Percentiles rank a stretch among this genome's conserved stretches.
Conservation (phyloP, 92 coral and sea anemone genomes). For the Bergia puertoricense region DNA sequence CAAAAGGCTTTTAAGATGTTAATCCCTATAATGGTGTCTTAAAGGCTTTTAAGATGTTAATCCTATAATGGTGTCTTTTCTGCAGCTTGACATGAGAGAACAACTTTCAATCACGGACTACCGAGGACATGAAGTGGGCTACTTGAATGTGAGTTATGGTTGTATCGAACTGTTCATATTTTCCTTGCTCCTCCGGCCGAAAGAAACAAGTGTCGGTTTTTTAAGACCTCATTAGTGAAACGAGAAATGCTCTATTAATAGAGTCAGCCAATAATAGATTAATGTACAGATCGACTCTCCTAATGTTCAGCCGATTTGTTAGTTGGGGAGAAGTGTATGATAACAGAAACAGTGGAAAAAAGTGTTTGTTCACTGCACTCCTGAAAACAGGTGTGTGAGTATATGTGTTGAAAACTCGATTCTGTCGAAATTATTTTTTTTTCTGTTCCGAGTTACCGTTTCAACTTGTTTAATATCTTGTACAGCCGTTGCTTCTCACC, state of each 20-base stretch:
- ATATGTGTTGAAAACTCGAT: not conserved
- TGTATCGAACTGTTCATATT: not conserved
- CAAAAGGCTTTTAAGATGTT: too few relatives aligned
- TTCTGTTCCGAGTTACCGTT: not conserved
- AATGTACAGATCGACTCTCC: not conserved
- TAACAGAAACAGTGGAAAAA: not conserved
- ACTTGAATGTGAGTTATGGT: constrained; percentile 75
- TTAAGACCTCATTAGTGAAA: not conserved
- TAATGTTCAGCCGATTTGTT: not conserved
- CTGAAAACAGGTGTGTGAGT: not conserved
- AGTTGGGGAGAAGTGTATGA: not conserved
- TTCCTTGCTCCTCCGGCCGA: not conserved
- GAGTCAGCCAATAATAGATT: not conserved
- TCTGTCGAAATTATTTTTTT: too few relatives aligned
- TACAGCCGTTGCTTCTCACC: not conserved
- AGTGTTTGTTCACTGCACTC: not conserved
- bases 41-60: too few relatives aligned
- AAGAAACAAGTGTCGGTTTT: not conserved
- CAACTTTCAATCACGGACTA: constrained; percentile 87
- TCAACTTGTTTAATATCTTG: not conserved
- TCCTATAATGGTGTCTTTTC: not conserved
- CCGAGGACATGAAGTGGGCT: constrained; percentile 86
- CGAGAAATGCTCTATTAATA: not conserved
- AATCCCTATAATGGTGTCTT: too few relatives aligned
- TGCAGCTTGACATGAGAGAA: constrained; percentile 92